phyloP scores from a whole-genome alignment of 2,888 invertebrate species.

The Macaria liturata region DNA sequence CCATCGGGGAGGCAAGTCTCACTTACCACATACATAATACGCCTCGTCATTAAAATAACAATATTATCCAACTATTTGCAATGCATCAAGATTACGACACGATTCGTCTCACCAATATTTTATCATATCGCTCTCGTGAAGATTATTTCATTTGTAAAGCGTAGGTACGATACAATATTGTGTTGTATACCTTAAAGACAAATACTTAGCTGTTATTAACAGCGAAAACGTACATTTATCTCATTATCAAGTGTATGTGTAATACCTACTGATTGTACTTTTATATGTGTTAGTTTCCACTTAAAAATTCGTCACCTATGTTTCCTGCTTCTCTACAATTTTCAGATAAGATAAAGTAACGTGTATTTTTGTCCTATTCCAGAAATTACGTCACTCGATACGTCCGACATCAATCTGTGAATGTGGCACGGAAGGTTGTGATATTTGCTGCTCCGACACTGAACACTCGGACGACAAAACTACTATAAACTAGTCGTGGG shows the following conservation, averaged over 20 bases:
- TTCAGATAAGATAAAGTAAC: slow-evolving; percentile 26
- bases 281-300: slow-evolving; percentile 18
- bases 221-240: slow-evolving; percentile 25
- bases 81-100: slow-evolving; percentile 30
- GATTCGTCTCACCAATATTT: slow-evolving; percentile 6
- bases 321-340: slow-evolving; percentile 12
- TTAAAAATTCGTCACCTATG: slow-evolving; percentile 19
- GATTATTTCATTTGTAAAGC: slow-evolving; percentile 12
- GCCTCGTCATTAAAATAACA: too few species aligned
- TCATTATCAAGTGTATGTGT: slow-evolving; percentile 1
- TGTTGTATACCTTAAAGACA: too few species aligned
- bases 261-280: slow-evolving; percentile 1
- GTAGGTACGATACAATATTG: slow-evolving; percentile 12
- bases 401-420: slow-evolving; percentile 89
- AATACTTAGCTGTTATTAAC: slow-evolving; percentile 15
- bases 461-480: slow-evolving; percentile 72
- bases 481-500: slow-evolving; percentile 66
- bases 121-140: slow-evolving; percentile 17
- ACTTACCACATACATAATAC: neutral
- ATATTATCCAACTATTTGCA: slow-evolving; percentile 10
- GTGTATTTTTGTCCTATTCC: slow-evolving; percentile 48
- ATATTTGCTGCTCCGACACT: slow-evolving; percentile 79
- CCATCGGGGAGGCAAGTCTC: slow-evolving; percentile 86
- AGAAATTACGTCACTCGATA: slow-evolving; percentile 91
- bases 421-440: slow-evolving; percentile 91